phyloP scores from a whole-genome alignment of 2,888 invertebrate genomes.

The Chrysolina haemoptera region DNA sequence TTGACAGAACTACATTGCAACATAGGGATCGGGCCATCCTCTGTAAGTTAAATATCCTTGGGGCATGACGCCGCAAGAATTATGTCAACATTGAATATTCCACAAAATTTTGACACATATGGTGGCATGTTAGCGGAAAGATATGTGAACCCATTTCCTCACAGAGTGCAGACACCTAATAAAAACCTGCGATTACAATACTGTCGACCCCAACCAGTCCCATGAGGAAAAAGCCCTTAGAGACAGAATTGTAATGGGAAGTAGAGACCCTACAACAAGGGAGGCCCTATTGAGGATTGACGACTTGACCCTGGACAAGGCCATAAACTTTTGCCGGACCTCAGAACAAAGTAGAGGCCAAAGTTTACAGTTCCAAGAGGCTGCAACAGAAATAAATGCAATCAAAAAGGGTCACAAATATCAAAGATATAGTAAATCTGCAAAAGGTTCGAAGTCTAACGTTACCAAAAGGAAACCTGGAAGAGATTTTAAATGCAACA shows the following conservation, averaged over 20 bases:
- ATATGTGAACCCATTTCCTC: no score
- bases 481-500: slow-evolving; percentile 30
- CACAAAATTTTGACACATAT: no score
- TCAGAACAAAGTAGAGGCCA: slow-evolving; percentile 47
- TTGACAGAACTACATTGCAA: no score
- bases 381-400: background rate
- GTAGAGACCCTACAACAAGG: slow-evolving; percentile 45
- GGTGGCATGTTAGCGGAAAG: no score
- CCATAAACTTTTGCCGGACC: slow-evolving; percentile 50
- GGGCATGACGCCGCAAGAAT: no score
- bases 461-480: no score
- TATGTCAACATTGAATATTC: no score
- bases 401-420: background rate
- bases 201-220: slow-evolving; percentile 32
- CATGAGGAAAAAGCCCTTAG: slow-evolving; percentile 47
- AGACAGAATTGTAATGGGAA: slow-evolving; percentile 52
- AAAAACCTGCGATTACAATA: slow-evolving; percentile 42
- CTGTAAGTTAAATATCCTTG: no score
- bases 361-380: background rate
- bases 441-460: no score
- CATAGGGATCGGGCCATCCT: no score
- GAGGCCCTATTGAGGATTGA: slow-evolving; percentile 52
- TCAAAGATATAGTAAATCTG: background rate
- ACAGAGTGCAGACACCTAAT: slow-evolving; percentile 34
- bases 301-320: slow-evolving; percentile 48